Evolutionary conservation across 2,888 invertebrate species (phyloP), one percentile per base, ranked within the genome.

Genomic region (Lithophane ornitopus): DNA sequence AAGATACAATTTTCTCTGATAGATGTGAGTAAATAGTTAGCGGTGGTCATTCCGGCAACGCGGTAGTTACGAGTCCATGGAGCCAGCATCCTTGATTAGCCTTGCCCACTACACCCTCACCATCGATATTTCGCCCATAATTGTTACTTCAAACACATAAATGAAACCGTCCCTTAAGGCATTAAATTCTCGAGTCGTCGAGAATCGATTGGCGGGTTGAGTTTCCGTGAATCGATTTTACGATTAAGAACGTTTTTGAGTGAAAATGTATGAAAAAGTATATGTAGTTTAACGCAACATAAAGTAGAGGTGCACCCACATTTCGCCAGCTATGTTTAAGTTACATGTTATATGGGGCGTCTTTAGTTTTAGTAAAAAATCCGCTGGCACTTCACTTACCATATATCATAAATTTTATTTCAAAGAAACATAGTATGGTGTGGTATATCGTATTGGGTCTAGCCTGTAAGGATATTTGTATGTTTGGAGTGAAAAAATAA

Each of bases 91-190:
- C 56, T 65, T 85, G 65, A 85, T 85, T 78, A 75, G 58, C 74
- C 54, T 52, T 74, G 56, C 68, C 67, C 65, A 62, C 70, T 52
- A 16, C 12, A 39, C 70, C 62, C 28, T 46, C 44, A 44, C 69
- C 52, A 44, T 62, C 65, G 70, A 76, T 85, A 78, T 76, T 70
- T 74, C 62, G 4, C 56, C 62, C 54, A 34, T 71, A 72, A 76
- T 76, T 81, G 69, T 86, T 76, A 56, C 73, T 73, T 67, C 68
- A 59, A 39, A 74, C 68, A 80, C 46, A 68, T 79, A 74, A 58
- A 54, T 26, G 3, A 59, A 52, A 62, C 41, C 41, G 19, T 54
- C 22, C 26, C 59, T 9, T 19, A 2, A 3, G 41, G 26, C 39
- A 52, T 34, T n/a, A 0, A 39, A 63, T 34, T 39, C 9, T 34